These are phyloP conservation scores for Apteryx owenii DNA, from an alignment of 2,113 vertebrate species.

Conservation along the genomic window DNA sequence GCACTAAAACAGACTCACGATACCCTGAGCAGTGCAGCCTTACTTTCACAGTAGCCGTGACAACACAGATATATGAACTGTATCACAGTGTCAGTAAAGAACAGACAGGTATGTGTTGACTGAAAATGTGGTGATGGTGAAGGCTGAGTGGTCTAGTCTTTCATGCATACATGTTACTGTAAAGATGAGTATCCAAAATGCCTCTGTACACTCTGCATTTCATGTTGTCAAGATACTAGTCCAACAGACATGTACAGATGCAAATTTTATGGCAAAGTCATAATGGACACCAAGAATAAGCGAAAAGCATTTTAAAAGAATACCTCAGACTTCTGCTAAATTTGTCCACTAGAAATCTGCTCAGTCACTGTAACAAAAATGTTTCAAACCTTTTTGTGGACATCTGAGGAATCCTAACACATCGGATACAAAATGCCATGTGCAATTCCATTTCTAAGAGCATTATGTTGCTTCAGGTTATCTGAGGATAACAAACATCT, in stretches of 20 bases:
- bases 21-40: neutral
- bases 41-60: neutral
- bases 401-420: neutral
- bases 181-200: neutral
- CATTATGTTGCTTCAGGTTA: neutral
- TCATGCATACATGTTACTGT: neutral
- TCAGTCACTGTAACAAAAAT: neutral
- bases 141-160: neutral
- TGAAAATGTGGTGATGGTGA: neutral
- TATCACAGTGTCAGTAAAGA: neutral
- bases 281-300: neutral
- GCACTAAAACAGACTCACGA: neutral
- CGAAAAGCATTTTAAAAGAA: neutral
- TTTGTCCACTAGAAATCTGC: neutral
- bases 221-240: neutral
- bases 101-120: neutral
- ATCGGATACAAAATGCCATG: neutral
- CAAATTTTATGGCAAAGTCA: neutral
- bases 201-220: neutral
- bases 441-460: slow-evolving; percentile 18
- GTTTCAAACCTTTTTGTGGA: neutral
- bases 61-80: neutral
- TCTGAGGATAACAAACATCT: slow-evolving; percentile 18
- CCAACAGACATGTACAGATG: neutral
- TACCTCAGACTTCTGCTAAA: neutral